phyloP scores from a whole-genome alignment of 2,797 vertebrate species.

The Microcaecilia unicolor region DNA sequence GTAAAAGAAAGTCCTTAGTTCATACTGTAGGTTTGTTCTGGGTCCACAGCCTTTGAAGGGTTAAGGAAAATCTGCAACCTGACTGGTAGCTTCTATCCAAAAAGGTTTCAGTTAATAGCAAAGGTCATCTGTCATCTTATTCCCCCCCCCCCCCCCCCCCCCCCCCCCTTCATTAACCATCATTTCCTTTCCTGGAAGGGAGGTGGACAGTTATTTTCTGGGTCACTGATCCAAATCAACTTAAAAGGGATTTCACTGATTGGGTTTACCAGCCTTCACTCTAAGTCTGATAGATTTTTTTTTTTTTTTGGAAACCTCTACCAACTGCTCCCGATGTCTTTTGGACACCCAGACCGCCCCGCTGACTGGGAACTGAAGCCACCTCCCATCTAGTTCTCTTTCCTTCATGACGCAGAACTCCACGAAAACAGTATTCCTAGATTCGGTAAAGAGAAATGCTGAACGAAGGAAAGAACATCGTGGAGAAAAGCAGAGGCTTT shows the following conservation, averaged over 20 bases:
- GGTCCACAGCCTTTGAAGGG: slow-evolving; percentile 3
- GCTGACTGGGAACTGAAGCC: too few relatives aligned
- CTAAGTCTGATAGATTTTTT: slow-evolving; percentile 43
- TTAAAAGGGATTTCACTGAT: slow-evolving; percentile 73
- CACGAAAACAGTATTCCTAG: too few relatives aligned
- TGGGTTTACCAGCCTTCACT: slow-evolving; percentile 61
- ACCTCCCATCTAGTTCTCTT: too few relatives aligned
- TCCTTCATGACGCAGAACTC: too few relatives aligned
- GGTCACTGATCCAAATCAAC: slow-evolving; percentile 74
- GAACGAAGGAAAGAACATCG: too few relatives aligned
- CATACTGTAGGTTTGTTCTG: too few relatives aligned
- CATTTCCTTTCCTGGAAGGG: slow-evolving; percentile 77
- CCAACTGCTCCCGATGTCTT: slow-evolving; percentile 27
- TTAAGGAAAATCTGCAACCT: slow-evolving; percentile 35
- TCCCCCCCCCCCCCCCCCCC: slow-evolving; percentile 48
- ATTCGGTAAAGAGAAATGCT: too few relatives aligned
- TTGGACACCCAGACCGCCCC: too few relatives aligned
- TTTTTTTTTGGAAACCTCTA: slow-evolving; percentile 27
- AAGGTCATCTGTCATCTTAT: slow-evolving; percentile 44
- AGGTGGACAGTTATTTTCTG: slow-evolving; percentile 84
- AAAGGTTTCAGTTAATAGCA: slow-evolving; percentile 52
- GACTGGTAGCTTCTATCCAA: slow-evolving; percentile 50
- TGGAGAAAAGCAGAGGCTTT: too few relatives aligned
- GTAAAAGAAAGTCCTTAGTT: too few relatives aligned
- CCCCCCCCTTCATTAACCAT: slow-evolving; percentile 71